Evolutionary conservation across 2,113 vertebrate genomes (phyloP), one percentile per base, ranked within the genome.

Genomic region (Beaufortia kweichowensis): DNA sequence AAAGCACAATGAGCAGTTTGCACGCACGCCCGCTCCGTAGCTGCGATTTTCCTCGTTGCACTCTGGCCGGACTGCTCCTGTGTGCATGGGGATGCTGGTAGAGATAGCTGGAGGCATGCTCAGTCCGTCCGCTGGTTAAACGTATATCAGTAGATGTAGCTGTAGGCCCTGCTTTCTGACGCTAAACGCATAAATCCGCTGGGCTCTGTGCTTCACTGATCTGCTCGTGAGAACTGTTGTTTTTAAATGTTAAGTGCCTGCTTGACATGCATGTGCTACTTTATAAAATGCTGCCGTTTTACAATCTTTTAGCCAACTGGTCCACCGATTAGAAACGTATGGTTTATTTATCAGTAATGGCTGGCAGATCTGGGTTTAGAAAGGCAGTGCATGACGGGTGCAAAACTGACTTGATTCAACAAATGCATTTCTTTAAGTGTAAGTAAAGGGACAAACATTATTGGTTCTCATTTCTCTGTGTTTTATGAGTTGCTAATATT

Each of bases 101-200:
- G 92, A 92, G 92, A 90, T 91, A 93, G 93, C 91, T 91, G 93
- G 93, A 91, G 90, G 93, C 93, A 94, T 94, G 93, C 90, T 92
- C 92, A 93, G 87, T 31, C 62, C 39, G n/a, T 46, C 24, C 55
- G 48, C 64, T 64, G 48, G 43, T 43, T 50, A 50, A 56, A 62
- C 59, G n/a, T n/a, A 19, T 15, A 43, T 17, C 61, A 19, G 28
- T 65, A 81, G 79, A 26, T 39, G 23, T 64, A 78, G 64, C 59
- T 69, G 24, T 68, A 79, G 76, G 63, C 33, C 48, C 50, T 75
- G 48, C 66, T 59, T 60, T 26, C 48, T 43, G 57, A 43, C 72
- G 29, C 72, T 75, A 50, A 75, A 50, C 24, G 70, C 53, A 28
- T 64, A 63, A 24, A 61, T 66, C 43, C 24, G 63, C 48, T 69